These are phyloP conservation scores for Anoplolepis gracilipes DNA, from an alignment of 1,140 invertebrate species.

Conservation along the genomic window DNA sequence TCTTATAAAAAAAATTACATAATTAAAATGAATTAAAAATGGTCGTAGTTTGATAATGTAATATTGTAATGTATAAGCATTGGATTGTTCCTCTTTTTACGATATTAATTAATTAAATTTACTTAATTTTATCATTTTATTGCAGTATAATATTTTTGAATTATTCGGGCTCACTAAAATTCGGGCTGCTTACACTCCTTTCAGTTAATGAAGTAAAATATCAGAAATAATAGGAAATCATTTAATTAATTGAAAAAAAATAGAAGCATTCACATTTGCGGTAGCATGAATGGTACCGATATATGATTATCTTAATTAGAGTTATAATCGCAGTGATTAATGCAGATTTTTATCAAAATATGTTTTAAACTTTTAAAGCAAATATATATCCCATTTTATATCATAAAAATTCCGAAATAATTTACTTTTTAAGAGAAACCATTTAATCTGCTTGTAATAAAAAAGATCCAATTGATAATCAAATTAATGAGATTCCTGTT, in stretches of 20 bases:
- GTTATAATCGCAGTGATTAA: slow-evolving; percentile 6
- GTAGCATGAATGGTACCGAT: neutral
- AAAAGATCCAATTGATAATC: neutral
- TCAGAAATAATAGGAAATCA: no score
- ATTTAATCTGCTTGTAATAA: neutral
- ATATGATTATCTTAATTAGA: slow-evolving; percentile 6
- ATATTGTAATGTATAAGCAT: neutral
- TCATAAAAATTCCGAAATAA: neutral
- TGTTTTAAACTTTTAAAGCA: neutral
- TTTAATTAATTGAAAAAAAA: slow-evolving; percentile 1
- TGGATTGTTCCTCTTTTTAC: neutral
- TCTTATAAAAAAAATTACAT: no score
- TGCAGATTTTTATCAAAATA: neutral
- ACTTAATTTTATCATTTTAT: neutral
- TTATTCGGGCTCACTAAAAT: neutral
- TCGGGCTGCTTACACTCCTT: neutral
- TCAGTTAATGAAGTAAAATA: neutral
- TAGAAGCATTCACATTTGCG: neutral
- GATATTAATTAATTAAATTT: neutral
- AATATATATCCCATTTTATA: neutral
- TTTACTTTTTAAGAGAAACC: neutral
- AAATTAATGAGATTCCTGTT: neutral
- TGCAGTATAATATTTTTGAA: neutral
- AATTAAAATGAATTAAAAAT: no score
- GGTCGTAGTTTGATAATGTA: no score